Conservation (phyloP, 2,888 invertebrate species). For the Polydrusus cervinus region DNA sequence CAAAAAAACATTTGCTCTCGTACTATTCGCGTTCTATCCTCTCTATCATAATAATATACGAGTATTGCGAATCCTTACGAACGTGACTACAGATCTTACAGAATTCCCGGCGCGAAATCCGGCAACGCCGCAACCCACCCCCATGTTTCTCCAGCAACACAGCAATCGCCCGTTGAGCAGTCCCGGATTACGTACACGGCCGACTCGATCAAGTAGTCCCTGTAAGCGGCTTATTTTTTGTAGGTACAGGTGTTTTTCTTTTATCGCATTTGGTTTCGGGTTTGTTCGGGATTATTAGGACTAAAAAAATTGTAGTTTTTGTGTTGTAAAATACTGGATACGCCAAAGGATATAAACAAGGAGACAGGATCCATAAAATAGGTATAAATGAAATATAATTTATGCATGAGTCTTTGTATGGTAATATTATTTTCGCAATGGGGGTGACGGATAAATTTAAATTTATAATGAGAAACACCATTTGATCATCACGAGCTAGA, state of each 20-base stretch:
- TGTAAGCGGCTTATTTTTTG: slow-evolving; percentile 25
- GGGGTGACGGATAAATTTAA: no score
- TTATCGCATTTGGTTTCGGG: slow-evolving; percentile 14
- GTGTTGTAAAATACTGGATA: slow-evolving; percentile 10
- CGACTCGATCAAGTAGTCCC: slow-evolving; percentile 6
- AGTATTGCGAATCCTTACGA: slow-evolving; percentile 31
- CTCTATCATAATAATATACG: background rate
- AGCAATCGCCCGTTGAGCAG: slow-evolving; percentile 36
- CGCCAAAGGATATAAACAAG: background rate
- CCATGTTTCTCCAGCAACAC: slow-evolving; percentile 46
- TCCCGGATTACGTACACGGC: slow-evolving; percentile 39
- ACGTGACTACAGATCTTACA: slow-evolving; percentile 9
- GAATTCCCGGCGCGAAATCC: slow-evolving; percentile 19
- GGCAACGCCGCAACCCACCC: slow-evolving; percentile 50
- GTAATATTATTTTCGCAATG: background rate
- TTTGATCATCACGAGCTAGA: no score
- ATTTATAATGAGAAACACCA: no score
- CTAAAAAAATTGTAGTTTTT: slow-evolving; percentile 2
- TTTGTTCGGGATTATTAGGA: background rate
- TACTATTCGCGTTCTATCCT: slow-evolving; percentile 24
- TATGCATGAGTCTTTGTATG: slow-evolving; percentile 4
- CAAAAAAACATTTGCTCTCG: background rate
- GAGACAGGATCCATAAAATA: background rate
- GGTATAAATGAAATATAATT: slow-evolving; percentile 17
- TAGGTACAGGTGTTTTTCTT: slow-evolving; percentile 35